Evolutionary conservation across 2,797 vertebrate species (phyloP).

Genomic region (Euphonia xanthogaster): DNA sequence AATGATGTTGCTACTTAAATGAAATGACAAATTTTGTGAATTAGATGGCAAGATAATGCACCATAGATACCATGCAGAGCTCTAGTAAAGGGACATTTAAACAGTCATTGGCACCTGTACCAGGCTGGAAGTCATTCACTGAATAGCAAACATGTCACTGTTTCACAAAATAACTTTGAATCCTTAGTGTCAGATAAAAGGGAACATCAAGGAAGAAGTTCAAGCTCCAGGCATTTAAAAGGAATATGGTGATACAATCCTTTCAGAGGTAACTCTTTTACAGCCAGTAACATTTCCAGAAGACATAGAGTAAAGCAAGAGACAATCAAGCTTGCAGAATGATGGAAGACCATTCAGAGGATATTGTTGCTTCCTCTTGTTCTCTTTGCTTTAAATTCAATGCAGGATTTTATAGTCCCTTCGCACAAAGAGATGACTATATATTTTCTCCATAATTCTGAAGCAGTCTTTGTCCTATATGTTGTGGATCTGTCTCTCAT

Average conservation of each 20-base stretch:
- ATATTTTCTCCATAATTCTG: not conserved
- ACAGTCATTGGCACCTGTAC: not conserved
- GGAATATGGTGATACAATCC: not conserved
- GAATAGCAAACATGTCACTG: not conserved
- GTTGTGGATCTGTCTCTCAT: not conserved
- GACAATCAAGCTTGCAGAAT: not conserved
- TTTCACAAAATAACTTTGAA: not conserved
- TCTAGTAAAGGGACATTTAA: not conserved
- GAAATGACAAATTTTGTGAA: not conserved
- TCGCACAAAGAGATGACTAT: not conserved
- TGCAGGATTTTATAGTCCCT: not conserved
- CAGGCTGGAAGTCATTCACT: not conserved
- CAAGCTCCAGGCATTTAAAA: not conserved
- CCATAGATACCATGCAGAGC: not conserved
- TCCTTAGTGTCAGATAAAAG: not conserved
- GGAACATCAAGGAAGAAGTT: not conserved
- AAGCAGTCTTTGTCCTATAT: not conserved
- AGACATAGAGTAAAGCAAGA: not conserved
- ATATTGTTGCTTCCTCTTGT: not conserved
- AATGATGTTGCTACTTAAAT: not conserved
- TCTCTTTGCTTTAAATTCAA: slow-evolving; percentile 17
- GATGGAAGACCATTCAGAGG: not conserved
- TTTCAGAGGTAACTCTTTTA: not conserved
- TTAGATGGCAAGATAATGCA: not conserved
- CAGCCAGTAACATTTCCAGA: not conserved